These are phyloP conservation scores for Torymus texanus DNA, from an alignment of 2,888 invertebrate species.

Conservation along the genomic window DNA sequence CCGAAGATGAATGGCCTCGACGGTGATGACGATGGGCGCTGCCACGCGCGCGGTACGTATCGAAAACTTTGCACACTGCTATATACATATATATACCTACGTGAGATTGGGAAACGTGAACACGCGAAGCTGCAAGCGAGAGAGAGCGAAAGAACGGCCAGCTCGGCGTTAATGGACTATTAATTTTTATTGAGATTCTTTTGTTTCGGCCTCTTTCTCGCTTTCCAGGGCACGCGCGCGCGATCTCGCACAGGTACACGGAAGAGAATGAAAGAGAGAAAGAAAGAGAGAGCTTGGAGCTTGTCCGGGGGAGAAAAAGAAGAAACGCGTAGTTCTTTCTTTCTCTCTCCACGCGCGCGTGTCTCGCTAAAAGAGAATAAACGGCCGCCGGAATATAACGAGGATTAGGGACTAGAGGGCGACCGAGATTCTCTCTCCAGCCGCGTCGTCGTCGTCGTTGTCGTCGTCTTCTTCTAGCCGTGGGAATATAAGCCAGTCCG, in stretches of 20 bases:
- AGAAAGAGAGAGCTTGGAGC: constrained; percentile 15
- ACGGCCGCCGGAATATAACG: constrained; percentile 46
- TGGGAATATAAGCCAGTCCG: constrained; percentile 28
- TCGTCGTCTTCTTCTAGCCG: background rate
- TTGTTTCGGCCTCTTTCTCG: constrained; percentile 16
- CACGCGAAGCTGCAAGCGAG: background rate
- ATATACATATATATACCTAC: background rate
- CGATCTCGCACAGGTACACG: background rate
- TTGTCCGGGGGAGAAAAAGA: constrained; percentile 12
- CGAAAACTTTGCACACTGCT: constrained; percentile 22
- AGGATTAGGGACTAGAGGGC: constrained; percentile 47
- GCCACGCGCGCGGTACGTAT: constrained; percentile 19
- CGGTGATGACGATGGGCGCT: constrained; percentile 23
- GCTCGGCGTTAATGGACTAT: constrained; percentile 46
- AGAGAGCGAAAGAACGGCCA: background rate
- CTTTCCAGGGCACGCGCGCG: background rate
- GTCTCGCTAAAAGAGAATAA: constrained; percentile 45
- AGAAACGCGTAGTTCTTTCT: background rate
- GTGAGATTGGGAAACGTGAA: constrained; percentile 30
- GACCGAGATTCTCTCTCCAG: constrained; percentile 25
- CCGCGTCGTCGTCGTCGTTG: constrained; percentile 7
- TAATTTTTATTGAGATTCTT: constrained; percentile 51
- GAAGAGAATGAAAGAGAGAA: constrained; percentile 12
- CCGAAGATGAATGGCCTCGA: constrained; percentile 29
- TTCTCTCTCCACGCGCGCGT: background rate